A percentile compares a stretch with the other conserved stretches of the same genome.
These are phyloP conservation scores for Clinocottus analis DNA, from an alignment of 2,113 vertebrate species.

Conservation along the genomic window DNA sequence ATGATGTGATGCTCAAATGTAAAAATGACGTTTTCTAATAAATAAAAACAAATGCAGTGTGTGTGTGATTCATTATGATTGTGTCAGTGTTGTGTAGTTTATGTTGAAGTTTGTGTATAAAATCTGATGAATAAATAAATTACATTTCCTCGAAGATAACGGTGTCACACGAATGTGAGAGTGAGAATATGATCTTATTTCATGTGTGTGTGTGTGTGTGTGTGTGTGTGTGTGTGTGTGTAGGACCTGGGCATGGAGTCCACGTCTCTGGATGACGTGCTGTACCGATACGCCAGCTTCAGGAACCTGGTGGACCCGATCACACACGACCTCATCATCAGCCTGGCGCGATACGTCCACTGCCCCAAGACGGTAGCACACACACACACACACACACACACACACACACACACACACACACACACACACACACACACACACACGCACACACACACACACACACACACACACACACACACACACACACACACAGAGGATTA, in stretches of 20 bases:
- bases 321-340: conserved; percentile 98
- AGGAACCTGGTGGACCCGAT: conserved; percentile 98
- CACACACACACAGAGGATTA: conserved; percentile 2
- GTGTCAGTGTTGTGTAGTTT: not conserved
- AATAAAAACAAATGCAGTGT: not conserved
- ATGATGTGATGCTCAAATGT: too few species aligned
- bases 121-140: conserved; percentile 14
- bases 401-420: conserved; percentile 12
- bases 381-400: conserved; percentile 23
- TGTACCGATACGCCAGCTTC: conserved; percentile 98
- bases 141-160: not conserved
- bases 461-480: conserved; percentile 16
- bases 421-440: conserved; percentile 1
- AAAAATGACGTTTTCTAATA: not conserved
- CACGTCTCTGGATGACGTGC: conserved; percentile 95
- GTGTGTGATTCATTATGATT: not conserved
- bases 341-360: conserved; percentile 94
- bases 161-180: not conserved
- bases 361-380: conserved; percentile 92
- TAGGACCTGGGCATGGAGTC: conserved; percentile 99
- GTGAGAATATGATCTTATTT: not conserved
- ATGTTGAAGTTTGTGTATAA: conserved; percentile 2
- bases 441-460: conserved; percentile 43
- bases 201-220: conserved; percentile 4
- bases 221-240: conserved; percentile 63